Base-by-base conservation (phyloP, 2,113 vertebrate genomes). In the Tenrec ecaudatus region DNA sequence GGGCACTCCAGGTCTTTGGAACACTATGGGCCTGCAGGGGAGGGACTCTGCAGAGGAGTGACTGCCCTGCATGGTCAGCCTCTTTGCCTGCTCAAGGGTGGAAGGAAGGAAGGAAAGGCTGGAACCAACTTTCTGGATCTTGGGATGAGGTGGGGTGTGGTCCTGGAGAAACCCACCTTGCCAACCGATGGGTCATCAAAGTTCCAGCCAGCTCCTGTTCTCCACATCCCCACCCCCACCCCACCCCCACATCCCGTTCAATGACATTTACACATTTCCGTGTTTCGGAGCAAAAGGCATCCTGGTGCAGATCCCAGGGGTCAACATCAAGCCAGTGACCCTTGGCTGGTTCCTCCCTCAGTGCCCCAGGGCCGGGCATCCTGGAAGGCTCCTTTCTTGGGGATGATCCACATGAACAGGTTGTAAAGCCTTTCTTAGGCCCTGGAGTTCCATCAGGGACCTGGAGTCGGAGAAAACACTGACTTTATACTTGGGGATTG, bases 1-100 rank as follows among this genome's bases (percentile, higher is more conserved):
- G 98, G 98, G 31, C 98, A 98, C 98, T 98, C 29, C 95, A 98
- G 14, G 97, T 98, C 69, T 98, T 98, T 97, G 98, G 98, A 98
- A 98, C 77, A 97, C 98, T 31, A 96, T 97, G 98, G 98, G 98
- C 83, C 92, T 98, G 78, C 98, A 98, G 94, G 98, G 98, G 98
- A 96, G 6, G 40, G 16, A 6, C 0, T 0, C 3, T 0, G 1
- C 33, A 19, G 62, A 6, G 43, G 16, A 22, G 29, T 40, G 58
- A 82, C 62, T 20, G 3, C 60, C 43, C 62, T 20, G 3, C 60
- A 57, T 11, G 40, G 43, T 20, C 66, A 57, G 64, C 62, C 33
- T 86, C 23, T 19, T 25, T 43, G n/a, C n/a, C 73, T 69, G 73
- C 14, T 92, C 15, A 66, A 33, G 29, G 43, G 17, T 53, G 36